A percentile compares a stretch with the other conserved stretches of the same genome.
Evolutionary conservation across 1,140 invertebrate species (phyloP).

Genomic region (Cepaea nemoralis): DNA sequence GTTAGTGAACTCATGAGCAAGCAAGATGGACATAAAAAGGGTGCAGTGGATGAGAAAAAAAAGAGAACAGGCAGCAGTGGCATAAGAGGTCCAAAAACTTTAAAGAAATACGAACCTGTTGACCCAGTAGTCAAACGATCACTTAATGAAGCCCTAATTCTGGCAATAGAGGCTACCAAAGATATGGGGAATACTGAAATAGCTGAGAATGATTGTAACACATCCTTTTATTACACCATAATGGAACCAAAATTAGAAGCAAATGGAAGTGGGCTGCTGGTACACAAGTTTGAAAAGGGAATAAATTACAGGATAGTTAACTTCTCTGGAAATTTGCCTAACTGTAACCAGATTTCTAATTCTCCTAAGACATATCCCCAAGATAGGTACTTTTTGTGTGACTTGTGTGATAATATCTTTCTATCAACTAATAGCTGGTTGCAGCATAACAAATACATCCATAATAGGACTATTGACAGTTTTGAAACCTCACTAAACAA

Average conservation of each 20-base stretch:
- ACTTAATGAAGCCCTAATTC: slow-evolving; percentile 14
- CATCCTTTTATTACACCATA: slow-evolving; percentile 27
- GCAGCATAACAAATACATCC: slow-evolving; percentile 13
- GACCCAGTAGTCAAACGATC: slow-evolving; percentile 31
- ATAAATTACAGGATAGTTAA: slow-evolving; percentile 15
- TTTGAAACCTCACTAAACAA: slow-evolving; percentile 14
- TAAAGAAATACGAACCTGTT: slow-evolving; percentile 31
- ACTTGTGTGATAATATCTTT: slow-evolving; percentile 21
- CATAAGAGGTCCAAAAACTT: slow-evolving; percentile 37
- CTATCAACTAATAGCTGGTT: slow-evolving; percentile 21
- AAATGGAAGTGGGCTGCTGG: slow-evolving; percentile 9
- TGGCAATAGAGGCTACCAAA: neutral
- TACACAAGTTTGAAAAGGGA: neutral
- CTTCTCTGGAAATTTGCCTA: neutral
- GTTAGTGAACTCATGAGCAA: neutral
- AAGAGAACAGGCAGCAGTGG: neutral
- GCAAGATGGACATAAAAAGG: neutral
- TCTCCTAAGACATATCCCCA: slow-evolving; percentile 20
- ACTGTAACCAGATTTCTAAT: neutral
- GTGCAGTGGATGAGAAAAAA: neutral
- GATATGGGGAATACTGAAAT: neutral
- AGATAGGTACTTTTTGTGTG: slow-evolving; percentile 26
- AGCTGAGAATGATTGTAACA: neutral
- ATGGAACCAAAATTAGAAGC: slow-evolving; percentile 33
- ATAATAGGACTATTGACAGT: slow-evolving; percentile 1